These are phyloP conservation scores for Cyphomyrus discorhynchus DNA, from an alignment of 2,113 vertebrate genomes.

Conservation along the genomic window DNA sequence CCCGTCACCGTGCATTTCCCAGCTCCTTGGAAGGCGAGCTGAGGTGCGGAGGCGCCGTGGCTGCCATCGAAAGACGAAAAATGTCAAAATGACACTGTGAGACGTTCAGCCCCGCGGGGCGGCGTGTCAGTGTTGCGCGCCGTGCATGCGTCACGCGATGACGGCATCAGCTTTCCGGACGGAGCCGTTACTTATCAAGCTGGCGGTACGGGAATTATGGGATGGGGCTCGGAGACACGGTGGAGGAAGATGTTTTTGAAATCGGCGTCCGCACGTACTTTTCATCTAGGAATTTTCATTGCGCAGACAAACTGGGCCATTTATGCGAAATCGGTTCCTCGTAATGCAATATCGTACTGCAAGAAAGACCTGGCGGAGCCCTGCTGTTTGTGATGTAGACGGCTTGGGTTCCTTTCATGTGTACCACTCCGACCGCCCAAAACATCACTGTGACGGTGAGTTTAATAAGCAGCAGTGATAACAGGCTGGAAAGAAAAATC, in stretches of 20 bases:
- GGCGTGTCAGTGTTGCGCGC: background rate
- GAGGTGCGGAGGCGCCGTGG: background rate
- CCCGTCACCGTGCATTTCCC: background rate
- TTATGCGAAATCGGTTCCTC: background rate
- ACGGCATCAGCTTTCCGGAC: background rate
- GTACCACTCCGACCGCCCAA: background rate
- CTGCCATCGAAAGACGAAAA: too few species aligned
- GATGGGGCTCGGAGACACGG: background rate
- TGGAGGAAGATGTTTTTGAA: background rate
- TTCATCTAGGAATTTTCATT: background rate
- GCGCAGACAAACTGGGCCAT: background rate
- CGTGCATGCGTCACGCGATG: background rate
- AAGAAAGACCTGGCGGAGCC: background rate
- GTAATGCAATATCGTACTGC: background rate
- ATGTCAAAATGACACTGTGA: background rate
- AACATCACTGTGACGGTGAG: background rate
- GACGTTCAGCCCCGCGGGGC: background rate
- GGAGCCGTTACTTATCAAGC: background rate
- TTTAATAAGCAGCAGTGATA: background rate
- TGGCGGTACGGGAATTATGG: background rate
- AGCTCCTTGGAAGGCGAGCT: background rate
- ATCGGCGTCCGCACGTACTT: background rate
- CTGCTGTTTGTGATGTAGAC: background rate
- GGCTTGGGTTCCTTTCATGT: background rate
- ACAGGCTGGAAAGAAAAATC: background rate